Percentiles rank a stretch among this genome's conserved stretches.
These are phyloP conservation scores for Nomada lathburiana DNA, from an alignment of 2,888 invertebrate genomes.

Conservation along the genomic window DNA sequence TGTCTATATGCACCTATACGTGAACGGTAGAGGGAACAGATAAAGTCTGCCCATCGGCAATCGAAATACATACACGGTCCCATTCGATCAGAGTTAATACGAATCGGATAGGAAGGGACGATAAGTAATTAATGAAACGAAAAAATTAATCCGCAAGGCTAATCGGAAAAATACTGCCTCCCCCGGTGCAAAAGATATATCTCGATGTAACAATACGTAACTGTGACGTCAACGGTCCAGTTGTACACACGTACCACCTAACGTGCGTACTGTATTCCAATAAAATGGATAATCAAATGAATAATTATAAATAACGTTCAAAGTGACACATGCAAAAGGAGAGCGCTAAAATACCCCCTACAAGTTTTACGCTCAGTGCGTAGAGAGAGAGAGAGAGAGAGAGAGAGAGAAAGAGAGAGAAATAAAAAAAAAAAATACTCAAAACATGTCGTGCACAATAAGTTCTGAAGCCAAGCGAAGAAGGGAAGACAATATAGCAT, in stretches of 20 bases:
- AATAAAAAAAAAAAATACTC: constrained; percentile 62
- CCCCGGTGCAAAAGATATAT: constrained; percentile 5
- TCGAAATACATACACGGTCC: background rate
- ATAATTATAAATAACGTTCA: constrained; percentile 41
- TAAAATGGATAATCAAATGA: constrained; percentile 24
- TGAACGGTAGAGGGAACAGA: background rate
- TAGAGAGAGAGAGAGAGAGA: constrained; percentile 57
- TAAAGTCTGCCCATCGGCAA: background rate
- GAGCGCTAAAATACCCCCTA: constrained; percentile 68
- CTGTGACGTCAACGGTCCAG: constrained; percentile 2
- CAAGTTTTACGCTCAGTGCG: constrained; percentile 70
- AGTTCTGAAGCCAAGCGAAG: constrained; percentile 83
- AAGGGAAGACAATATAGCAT: constrained; percentile 82
- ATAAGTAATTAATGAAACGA: background rate
- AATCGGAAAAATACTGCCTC: background rate
- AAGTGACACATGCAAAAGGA: constrained; percentile 55
- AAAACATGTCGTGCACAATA: constrained; percentile 80
- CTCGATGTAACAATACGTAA: background rate
- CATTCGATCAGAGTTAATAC: background rate
- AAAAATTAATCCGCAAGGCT: background rate
- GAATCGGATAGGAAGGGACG: background rate
- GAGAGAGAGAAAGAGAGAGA: background rate
- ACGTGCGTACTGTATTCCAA: background rate
- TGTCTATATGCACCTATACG: too few relatives aligned
- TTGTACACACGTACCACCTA: background rate